Evolutionary conservation across 2,113 vertebrate species (phyloP), one percentile per base, ranked within the genome.

Genomic region (Pseudolaguvia tuberculata): DNA sequence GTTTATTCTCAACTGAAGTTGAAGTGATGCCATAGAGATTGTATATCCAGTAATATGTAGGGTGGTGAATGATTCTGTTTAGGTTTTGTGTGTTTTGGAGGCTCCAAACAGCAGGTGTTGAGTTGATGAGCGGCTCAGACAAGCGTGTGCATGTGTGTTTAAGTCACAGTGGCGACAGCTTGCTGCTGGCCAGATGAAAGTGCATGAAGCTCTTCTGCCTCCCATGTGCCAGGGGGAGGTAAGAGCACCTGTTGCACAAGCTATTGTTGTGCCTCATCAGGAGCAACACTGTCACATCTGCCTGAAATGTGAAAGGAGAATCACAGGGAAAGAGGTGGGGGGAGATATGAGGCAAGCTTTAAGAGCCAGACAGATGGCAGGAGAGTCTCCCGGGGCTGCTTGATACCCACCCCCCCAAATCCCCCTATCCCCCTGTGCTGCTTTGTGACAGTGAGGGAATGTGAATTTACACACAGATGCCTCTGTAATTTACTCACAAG

Each of bases 271-370:
- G 17, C 84, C 86, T 76, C 79, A 81, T 72, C 79, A 77, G 86
- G 83, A 88, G 58, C 78, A 83, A 73, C 39, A 75, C 82, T 85
- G 71, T 86, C 85, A 86, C 88, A 87, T 88, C 89, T 93, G 86
- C 81, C 84, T 68, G 0, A 81, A 81, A 86, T 84, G 72, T 84
- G 86, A 80, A 59, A 66, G 73, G 69, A 75, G 71, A 80, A 83
- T 52, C 47, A 57, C 87, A 79, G 76, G 63, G n/a, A 2, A 5
- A 82, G 74, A 58, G 73, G 52, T 62, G 53, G 12, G 83, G 71
- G 70, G 52, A 59, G 72, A 61, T 39, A 71, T 45, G 79, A 70
- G 62, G 73, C 18, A 58, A 47, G 78, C 73, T 75, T 66, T 74
- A 68, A 72, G 73, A 59, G 75, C 50, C 18, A 81, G 56, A 84